Evolutionary conservation across 2,888 invertebrate genomes (phyloP).

Genomic region (Eristalis pertinax): DNA sequence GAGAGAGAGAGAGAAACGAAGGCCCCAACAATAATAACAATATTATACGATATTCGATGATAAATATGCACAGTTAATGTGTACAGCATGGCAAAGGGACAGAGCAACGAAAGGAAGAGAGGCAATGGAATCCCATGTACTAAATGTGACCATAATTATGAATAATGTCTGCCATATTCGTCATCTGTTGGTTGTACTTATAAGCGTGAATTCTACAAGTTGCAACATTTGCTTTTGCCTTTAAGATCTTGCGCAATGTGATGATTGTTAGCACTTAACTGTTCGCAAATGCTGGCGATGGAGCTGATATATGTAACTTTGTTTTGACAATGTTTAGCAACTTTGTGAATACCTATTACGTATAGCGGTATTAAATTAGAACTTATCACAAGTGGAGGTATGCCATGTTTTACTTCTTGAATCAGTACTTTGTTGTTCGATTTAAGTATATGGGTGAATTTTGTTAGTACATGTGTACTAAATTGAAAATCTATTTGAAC

Average conservation of each 20-base stretch:
- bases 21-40: slow-evolving; percentile 26
- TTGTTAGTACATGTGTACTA: neutral
- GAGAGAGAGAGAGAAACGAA: neutral
- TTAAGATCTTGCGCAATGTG: neutral
- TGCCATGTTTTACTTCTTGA: too few relatives aligned
- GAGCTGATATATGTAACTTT: neutral
- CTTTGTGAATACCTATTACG: neutral
- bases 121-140: slow-evolving; percentile 40
- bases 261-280: neutral
- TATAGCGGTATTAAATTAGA: too few relatives aligned
- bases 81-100: neutral
- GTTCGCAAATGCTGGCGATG: neutral
- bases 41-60: slow-evolving; percentile 29
- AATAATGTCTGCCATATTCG: slow-evolving; percentile 49
- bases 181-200: slow-evolving; percentile 16
- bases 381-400: too few relatives aligned
- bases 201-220: neutral
- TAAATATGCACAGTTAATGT: slow-evolving; percentile 9
- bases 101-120: neutral
- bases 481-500: neutral
- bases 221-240: neutral
- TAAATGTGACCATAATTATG: slow-evolving; percentile 53
- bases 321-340: neutral
- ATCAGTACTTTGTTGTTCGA: neutral
- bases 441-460: too few relatives aligned